Percentiles rank a stretch among this genome's conserved stretches.
Conservation (phyloP, 1,140 invertebrate species). For the Campodea augens region DNA sequence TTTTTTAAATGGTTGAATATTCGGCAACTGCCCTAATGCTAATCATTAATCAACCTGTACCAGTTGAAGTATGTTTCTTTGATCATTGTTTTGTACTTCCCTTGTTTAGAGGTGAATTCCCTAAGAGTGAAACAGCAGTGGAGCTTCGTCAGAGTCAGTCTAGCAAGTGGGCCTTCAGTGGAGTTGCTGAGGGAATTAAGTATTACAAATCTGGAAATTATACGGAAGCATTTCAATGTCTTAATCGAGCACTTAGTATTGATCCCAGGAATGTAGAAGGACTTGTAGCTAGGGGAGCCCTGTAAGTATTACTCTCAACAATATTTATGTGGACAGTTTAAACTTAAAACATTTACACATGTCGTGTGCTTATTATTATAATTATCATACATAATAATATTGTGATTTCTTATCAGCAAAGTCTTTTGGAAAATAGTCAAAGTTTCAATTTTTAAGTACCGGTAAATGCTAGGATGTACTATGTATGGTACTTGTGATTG, state of each 20-base stretch:
- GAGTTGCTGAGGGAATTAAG: constrained; percentile 78
- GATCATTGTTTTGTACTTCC: too few relatives aligned
- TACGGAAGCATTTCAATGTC: constrained; percentile 81
- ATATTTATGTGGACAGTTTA: not conserved
- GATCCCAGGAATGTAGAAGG: constrained; percentile 87
- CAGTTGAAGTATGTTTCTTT: too few relatives aligned
- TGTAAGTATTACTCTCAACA: constrained; percentile 36
- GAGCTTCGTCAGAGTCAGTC: constrained; percentile 72
- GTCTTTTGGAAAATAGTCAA: too few relatives aligned
- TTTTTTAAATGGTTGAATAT: too few relatives aligned
- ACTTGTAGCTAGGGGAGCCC: constrained; percentile 72
- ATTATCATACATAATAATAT: too few relatives aligned
- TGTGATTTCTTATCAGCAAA: too few relatives aligned
- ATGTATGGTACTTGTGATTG: too few relatives aligned
- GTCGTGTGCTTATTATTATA: too few relatives aligned
- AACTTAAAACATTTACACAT: not conserved
- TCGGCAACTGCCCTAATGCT: too few relatives aligned
- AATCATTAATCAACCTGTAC: too few relatives aligned
- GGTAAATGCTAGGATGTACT: too few relatives aligned
- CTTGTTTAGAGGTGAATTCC: constrained; percentile 42
- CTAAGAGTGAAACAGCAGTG: constrained; percentile 55
- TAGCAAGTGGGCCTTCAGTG: constrained; percentile 78
- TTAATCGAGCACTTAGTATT: constrained; percentile 82
- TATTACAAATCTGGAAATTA: constrained; percentile 80
- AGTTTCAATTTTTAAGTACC: too few relatives aligned